These are phyloP conservation scores for Lagodon rhomboides DNA, from an alignment of 2,797 vertebrate genomes.

Conservation along the genomic window DNA sequence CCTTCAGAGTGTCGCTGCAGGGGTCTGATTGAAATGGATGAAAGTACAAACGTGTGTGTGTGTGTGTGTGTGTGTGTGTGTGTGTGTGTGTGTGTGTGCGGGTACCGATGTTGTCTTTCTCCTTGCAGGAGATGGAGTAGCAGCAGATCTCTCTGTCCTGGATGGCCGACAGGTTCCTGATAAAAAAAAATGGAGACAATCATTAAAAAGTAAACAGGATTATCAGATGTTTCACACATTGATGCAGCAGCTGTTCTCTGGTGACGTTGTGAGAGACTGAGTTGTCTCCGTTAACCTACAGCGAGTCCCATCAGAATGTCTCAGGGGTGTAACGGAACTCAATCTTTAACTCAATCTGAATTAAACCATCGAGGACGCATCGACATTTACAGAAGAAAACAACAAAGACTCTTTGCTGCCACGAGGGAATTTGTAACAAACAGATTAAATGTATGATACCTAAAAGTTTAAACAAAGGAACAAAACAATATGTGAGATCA, in stretches of 20 bases:
- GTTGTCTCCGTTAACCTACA: neutral
- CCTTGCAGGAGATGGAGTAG: conserved; percentile 98
- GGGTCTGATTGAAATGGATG: too few relatives aligned
- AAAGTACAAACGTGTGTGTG: neutral
- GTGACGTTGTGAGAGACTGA: neutral
- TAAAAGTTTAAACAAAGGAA: too few relatives aligned
- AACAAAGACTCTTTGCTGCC: too few relatives aligned
- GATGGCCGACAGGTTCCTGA: conserved; percentile 90
- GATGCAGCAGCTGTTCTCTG: neutral
- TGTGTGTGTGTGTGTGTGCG: conserved; percentile 26
- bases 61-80: conserved; percentile 3
- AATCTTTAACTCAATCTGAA: too few relatives aligned
- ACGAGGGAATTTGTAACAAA: too few relatives aligned
- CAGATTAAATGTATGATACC: too few relatives aligned
- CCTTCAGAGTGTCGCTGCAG: too few relatives aligned
- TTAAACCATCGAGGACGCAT: too few relatives aligned
- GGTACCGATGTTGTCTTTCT: conserved; percentile 91
- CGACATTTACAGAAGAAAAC: too few relatives aligned
- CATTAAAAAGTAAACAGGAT: neutral
- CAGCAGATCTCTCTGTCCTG: conserved; percentile 91
- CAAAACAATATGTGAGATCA: too few relatives aligned
- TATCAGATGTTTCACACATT: neutral
- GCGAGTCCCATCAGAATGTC: too few relatives aligned
- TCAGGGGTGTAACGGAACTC: too few relatives aligned
- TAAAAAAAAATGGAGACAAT: neutral